Conservation (phyloP, 2,888 invertebrate genomes). For the Arctia plantaginis region DNA sequence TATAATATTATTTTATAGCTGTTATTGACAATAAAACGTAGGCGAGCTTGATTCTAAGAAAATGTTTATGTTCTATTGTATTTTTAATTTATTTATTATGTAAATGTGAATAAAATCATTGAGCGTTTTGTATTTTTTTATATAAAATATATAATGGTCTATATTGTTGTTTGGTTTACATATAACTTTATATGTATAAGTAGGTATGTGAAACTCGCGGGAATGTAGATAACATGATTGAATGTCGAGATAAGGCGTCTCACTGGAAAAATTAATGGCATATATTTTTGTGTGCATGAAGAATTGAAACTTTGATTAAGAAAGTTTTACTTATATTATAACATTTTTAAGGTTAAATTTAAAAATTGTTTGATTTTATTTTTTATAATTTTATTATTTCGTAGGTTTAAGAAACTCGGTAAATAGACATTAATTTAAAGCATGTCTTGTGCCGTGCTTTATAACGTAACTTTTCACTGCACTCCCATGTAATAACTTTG, state of each 20-base stretch:
- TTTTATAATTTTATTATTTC: not conserved
- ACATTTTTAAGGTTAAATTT: slow-evolving; percentile 3
- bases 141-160: slow-evolving; percentile 30
- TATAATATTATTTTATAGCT: slow-evolving; percentile 49
- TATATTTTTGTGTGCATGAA: slow-evolving; percentile 22
- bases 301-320: slow-evolving; percentile 22
- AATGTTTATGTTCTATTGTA: slow-evolving; percentile 50
- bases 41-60: slow-evolving; percentile 47
- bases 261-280: slow-evolving; percentile 22
- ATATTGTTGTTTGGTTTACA: slow-evolving; percentile 38
- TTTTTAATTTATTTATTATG: slow-evolving; percentile 54
- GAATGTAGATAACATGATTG: slow-evolving; percentile 27
- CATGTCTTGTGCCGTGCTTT: not conserved
- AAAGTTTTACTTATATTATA: slow-evolving; percentile 16
- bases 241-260: slow-evolving; percentile 22
- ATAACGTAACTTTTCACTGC: not conserved
- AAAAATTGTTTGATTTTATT: slow-evolving; percentile 1
- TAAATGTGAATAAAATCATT: slow-evolving; percentile 46
- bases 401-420: too few relatives aligned
- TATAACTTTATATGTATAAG: slow-evolving; percentile 16
- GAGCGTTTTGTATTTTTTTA: slow-evolving; percentile 33
- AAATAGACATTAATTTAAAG: too few relatives aligned
- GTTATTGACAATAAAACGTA: slow-evolving; percentile 48
- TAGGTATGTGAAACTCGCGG: slow-evolving; percentile 20
- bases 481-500: not conserved